A percentile compares a stretch with the other conserved stretches of the same genome.
These are phyloP conservation scores for Platalea minor DNA, from an alignment of 2,797 vertebrate genomes.

Conservation along the genomic window DNA sequence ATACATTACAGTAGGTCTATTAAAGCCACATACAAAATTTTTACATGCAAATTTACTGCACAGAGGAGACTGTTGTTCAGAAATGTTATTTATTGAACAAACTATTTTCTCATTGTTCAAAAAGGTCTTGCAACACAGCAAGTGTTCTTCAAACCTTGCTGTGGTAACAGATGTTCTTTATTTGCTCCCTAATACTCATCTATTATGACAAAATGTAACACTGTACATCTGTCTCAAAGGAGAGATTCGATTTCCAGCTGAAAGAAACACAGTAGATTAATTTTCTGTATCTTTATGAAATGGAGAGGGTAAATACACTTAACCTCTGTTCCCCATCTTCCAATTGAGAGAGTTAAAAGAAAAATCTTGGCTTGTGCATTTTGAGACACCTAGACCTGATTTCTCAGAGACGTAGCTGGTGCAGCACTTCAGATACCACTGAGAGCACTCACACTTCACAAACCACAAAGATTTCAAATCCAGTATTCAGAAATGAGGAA, in stretches of 20 bases:
- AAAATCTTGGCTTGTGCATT: neutral
- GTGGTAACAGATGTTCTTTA: neutral
- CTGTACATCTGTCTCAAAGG: neutral
- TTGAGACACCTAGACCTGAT: neutral
- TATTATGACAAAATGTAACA: neutral
- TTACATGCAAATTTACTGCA: neutral
- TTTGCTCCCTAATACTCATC: neutral
- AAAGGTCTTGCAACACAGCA: neutral
- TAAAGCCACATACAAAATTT: neutral
- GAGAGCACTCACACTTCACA: neutral
- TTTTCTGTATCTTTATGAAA: conserved; percentile 10
- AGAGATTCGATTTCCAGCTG: conserved; percentile 9
- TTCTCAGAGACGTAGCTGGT: neutral
- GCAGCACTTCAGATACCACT: neutral
- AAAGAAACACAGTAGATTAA: neutral
- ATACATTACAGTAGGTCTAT: neutral
- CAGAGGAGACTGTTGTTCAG: neutral
- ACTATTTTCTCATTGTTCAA: neutral
- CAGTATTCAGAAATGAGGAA: neutral
- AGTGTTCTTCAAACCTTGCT: neutral
- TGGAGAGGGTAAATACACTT: conserved; percentile 9
- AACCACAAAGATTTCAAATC: neutral
- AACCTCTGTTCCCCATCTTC: neutral
- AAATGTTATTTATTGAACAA: neutral
- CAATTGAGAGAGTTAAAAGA: neutral